Base-by-base conservation (phyloP, 2,888 invertebrate species). In the Therioaphis trifolii region DNA sequence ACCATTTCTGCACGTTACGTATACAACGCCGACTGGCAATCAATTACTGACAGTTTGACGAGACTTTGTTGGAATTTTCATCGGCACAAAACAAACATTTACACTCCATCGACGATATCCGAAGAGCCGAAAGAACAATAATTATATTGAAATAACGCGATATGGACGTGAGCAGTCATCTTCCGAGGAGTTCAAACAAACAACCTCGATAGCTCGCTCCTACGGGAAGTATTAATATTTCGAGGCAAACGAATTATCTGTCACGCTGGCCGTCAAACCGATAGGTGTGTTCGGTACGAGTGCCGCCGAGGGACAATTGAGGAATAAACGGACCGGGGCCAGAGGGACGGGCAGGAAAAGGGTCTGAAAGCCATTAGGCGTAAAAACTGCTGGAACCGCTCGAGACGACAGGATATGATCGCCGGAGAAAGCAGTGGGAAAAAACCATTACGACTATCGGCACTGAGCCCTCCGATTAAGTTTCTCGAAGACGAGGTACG, bases 161-260 rank as follows among this genome's bases (percentile, higher is more conserved):
- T 55, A 55, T 55, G n/a, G 55, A 55, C 18, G 0, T 2, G n/a
- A n/a, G n/a, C 21, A 55, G 55, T 2, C 21, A n/a, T n/a, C 18
- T 9, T 55, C 27, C 46, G 29, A 71, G 12, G 5, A 71, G 49
- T 49, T 49, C 18, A 18, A n/a, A 49, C 27, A 71, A 71, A 71
- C 46, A 71, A 49, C 11, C 49, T 71, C 40, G 5, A 15, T 55
- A 9, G n/a, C n/a, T n/a, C n/a, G n/a, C n/a, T n/a, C n/a, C 21
- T 35, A 7, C 4, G 12, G 35, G 29, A 35, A 74, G 21, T 35
- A 35, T 21, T 74, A n/a, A 35, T 74, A 74, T 52, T 14, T 14
- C 72, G 35, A 35, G 52, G 35, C 55, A 21, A 55, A 29, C 52
- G n/a, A 52, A 74, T 55, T 7, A 52, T n/a, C n/a, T n/a, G n/a